Evolutionary conservation across 2,888 invertebrate genomes (phyloP).

Genomic region (Leucoma salicis): DNA sequence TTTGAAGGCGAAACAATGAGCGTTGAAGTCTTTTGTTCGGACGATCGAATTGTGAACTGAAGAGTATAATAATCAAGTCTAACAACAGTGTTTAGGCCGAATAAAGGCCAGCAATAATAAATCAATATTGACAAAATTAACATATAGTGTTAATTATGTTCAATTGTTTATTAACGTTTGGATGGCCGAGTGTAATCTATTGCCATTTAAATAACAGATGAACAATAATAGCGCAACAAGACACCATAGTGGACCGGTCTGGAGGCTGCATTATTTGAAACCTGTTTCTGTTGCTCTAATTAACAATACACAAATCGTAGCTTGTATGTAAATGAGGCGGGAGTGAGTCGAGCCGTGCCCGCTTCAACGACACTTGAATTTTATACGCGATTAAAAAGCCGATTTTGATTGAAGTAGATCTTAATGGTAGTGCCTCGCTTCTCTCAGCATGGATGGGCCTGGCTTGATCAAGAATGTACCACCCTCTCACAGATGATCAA

Average conservation of each 20-base stretch:
- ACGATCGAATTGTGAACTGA: conserved; percentile 13
- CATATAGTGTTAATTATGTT: conserved; percentile 73
- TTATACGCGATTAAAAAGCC: conserved; percentile 43
- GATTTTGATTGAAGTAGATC: conserved; percentile 48
- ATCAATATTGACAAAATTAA: conserved; percentile 66
- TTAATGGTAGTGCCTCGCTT: too few species aligned
- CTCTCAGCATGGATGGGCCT: too few species aligned
- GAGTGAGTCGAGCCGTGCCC: conserved; percentile 39
- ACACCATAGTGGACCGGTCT: conserved; percentile 57
- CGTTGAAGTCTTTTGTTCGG: conserved; percentile 56
- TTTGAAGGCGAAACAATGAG: conserved; percentile 16
- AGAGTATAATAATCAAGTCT: conserved; percentile 14
- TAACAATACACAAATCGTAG: conserved; percentile 82
- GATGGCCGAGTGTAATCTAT: conserved; percentile 63
- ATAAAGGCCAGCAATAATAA: conserved; percentile 33
- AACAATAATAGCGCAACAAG: conserved; percentile 74
- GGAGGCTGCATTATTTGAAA: conserved; percentile 61
- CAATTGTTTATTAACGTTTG: conserved; percentile 65
- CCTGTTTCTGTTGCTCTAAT: conserved; percentile 79
- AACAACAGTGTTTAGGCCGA: conserved; percentile 17
- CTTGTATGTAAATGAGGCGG: conserved; percentile 77
- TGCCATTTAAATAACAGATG: conserved; percentile 78
- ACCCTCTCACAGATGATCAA: too few species aligned
- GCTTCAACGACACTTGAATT: conserved; percentile 37
- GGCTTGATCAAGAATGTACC: too few species aligned